Conservation (phyloP, 2,113 vertebrate genomes). For the Scolopax mira region DNA sequence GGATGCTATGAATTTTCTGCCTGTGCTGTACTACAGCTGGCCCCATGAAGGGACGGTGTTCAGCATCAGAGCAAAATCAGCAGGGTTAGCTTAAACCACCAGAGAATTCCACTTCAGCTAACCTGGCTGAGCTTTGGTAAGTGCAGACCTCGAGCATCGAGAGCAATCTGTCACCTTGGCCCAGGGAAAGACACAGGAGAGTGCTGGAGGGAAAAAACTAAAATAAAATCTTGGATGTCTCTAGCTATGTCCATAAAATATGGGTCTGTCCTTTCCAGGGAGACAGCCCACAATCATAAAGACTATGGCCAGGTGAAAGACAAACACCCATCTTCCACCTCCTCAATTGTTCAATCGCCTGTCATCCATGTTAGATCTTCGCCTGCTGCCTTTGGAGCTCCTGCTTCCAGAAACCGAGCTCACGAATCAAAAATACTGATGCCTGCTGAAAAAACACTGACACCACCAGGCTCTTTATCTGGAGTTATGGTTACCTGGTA, state of each 20-base stretch:
- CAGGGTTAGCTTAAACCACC: background rate
- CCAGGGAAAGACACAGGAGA: background rate
- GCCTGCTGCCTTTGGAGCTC: background rate
- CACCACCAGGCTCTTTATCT: slow-evolving; percentile 18
- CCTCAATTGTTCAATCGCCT: background rate
- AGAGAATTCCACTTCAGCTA: background rate
- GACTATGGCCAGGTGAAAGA: background rate
- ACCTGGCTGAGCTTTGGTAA: background rate
- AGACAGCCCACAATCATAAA: background rate
- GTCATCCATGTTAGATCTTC: background rate
- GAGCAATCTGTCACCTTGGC: background rate
- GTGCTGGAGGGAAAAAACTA: background rate
- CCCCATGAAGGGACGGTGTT: accelerated
- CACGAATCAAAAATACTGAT: slow-evolving; percentile 56
- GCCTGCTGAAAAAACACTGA: slow-evolving; percentile 45
- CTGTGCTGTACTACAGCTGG: accelerated
- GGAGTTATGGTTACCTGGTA: slow-evolving; percentile 49
- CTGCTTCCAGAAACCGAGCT: slow-evolving; percentile 1
- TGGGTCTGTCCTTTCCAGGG: background rate
- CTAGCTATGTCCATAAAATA: background rate
- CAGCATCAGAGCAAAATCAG: background rate
- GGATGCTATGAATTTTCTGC: background rate
- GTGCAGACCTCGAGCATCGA: accelerated
- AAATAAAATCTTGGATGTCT: background rate
- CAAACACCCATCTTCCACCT: background rate